phyloP scores from a whole-genome alignment of 2,797 vertebrate species.

The Phoebastria nigripes region DNA sequence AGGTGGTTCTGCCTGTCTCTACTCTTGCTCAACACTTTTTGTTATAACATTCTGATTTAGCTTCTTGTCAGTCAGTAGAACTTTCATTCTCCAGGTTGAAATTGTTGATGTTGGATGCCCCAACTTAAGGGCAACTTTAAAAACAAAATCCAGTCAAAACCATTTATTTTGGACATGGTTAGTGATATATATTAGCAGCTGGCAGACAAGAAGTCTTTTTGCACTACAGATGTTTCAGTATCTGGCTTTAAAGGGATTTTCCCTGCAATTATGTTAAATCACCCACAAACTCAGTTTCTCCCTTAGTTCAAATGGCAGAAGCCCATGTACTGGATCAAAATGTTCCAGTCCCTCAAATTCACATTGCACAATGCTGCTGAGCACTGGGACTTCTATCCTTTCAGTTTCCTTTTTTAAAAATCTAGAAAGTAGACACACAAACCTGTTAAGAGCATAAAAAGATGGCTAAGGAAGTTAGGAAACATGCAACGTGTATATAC shows the following conservation, averaged over 20 bases:
- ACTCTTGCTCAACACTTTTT: neutral
- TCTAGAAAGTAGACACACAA: neutral
- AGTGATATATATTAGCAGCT: neutral
- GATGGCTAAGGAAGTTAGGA: neutral
- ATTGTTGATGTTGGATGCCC: neutral
- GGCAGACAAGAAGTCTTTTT: neutral
- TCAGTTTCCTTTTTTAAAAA: neutral
- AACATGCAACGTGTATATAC: neutral
- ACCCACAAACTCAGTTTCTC: neutral
- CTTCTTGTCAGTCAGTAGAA: neutral
- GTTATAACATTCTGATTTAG: neutral
- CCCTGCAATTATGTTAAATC: slow-evolving; percentile 1
- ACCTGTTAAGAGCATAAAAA: neutral
- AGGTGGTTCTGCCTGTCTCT: neutral
- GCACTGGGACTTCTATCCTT: neutral
- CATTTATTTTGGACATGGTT: neutral
- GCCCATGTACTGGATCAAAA: neutral
- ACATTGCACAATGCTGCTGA: slow-evolving; percentile 1
- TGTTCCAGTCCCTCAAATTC: slow-evolving; percentile 20
- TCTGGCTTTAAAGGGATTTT: slow-evolving; percentile 12
- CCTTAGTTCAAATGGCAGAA: slow-evolving; percentile 22
- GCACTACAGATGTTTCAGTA: neutral
- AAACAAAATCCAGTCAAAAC: neutral
- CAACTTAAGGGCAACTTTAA: neutral
- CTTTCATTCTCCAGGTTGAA: neutral